Percentiles rank a stretch among this genome's conserved stretches.
Conservation (phyloP, 2,797 vertebrate species). For the Mergus octosetaceus region DNA sequence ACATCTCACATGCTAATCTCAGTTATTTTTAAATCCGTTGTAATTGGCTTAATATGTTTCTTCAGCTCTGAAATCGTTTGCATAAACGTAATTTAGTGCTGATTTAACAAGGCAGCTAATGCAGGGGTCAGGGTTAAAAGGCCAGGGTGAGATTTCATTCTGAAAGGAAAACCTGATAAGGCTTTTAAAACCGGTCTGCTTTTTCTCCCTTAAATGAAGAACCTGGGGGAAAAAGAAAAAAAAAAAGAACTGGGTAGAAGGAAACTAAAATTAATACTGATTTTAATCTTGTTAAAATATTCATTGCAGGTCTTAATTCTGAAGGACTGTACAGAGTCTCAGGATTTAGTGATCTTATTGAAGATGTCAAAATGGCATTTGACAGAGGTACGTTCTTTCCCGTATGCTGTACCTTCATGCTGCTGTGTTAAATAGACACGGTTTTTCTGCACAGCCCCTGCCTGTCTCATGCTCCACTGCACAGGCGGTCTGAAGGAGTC, state of each 20-base stretch:
- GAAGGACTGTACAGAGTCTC: constrained; percentile 98
- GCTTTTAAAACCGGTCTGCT: constrained; percentile 28
- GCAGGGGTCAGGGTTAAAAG: constrained; percentile 31
- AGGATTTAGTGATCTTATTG: constrained; percentile 97
- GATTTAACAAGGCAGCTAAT: constrained; percentile 7
- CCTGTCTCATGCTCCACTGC: not conserved
- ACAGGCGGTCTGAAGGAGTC: not conserved
- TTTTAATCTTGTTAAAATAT: constrained; percentile 30
- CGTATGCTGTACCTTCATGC: not conserved
- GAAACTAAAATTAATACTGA: not conserved
- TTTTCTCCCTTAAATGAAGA: constrained; percentile 6
- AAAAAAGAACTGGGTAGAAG: not conserved
- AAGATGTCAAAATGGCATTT: constrained; percentile 97
- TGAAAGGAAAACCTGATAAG: constrained; percentile 21
- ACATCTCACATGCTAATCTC: constrained; percentile 1
- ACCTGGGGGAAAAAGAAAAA: not conserved
- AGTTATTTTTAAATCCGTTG: constrained; percentile 46
- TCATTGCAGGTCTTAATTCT: constrained; percentile 89
- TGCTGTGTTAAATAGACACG: not conserved
- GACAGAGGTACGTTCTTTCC: constrained; percentile 88
- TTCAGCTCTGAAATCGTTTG: constrained; percentile 46
- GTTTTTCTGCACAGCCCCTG: not conserved
- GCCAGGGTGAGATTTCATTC: constrained; percentile 44
- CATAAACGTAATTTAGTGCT: constrained; percentile 22
- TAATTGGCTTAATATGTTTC: constrained; percentile 51